Conservation (phyloP, 2,888 invertebrate species). For the Allolobophora icterica region DNA sequence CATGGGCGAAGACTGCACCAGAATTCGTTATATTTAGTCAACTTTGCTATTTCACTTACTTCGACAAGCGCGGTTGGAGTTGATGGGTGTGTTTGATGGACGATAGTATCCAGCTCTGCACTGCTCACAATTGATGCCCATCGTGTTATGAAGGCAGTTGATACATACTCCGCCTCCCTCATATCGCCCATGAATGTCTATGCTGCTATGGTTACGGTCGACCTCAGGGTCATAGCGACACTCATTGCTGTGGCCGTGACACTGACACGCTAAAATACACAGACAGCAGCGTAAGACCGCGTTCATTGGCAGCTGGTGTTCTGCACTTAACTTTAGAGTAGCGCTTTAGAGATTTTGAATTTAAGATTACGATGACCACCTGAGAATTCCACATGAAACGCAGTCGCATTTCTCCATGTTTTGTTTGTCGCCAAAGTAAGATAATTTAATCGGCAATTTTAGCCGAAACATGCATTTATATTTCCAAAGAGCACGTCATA, state of each 20-base stretch:
- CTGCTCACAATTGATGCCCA: slow-evolving; percentile 92
- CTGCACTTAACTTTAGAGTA: no score
- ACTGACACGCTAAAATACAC: slow-evolving; percentile 83
- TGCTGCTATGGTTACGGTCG: slow-evolving; percentile 76
- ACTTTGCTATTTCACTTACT: slow-evolving; percentile 76
- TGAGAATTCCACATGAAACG: no score
- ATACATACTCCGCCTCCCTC: slow-evolving; percentile 95
- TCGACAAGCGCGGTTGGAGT: slow-evolving; percentile 87
- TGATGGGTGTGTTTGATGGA: slow-evolving; percentile 79
- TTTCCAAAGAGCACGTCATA: no score
- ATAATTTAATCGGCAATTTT: no score
- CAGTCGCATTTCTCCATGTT: no score
- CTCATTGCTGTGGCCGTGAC: slow-evolving; percentile 87
- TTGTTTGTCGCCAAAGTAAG: no score
- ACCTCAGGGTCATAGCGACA: slow-evolving; percentile 85
- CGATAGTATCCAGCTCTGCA: slow-evolving; percentile 86
- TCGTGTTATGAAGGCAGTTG: slow-evolving; percentile 90
- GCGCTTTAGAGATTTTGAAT: no score
- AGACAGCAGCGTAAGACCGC: no score
- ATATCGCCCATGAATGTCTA: slow-evolving; percentile 89
- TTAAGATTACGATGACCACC: no score
- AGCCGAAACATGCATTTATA: no score
- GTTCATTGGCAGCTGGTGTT: neutral
- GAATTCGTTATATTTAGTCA: neutral
- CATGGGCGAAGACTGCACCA: no score